Evolutionary conservation across 1,140 invertebrate genomes (phyloP).

Genomic region (Plectus sambesii): DNA sequence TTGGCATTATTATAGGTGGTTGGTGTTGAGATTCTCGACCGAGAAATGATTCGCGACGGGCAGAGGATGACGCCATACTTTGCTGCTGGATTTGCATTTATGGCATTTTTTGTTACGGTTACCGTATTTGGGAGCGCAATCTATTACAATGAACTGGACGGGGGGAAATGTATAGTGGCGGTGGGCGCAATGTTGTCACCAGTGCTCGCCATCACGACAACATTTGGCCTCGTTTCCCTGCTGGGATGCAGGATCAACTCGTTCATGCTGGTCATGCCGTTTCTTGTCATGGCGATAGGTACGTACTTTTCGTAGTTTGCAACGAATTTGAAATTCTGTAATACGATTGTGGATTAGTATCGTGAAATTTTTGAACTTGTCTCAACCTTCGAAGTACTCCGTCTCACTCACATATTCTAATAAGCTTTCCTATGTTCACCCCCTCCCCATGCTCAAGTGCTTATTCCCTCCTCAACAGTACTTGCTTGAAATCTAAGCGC

Average conservation of each 20-base stretch:
- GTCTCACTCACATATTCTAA: too few species aligned
- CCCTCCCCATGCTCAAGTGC: too few species aligned
- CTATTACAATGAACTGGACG: conserved; percentile 28
- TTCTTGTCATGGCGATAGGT: conserved; percentile 38
- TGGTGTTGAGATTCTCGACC: conserved; percentile 33
- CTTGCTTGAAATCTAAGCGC: too few species aligned
- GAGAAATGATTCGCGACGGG: conserved; percentile 38
- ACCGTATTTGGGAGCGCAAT: conserved; percentile 21
- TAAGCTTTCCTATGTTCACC: too few species aligned
- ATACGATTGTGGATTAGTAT: too few species aligned
- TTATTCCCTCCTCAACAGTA: too few species aligned
- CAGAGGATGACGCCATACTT: conserved; percentile 36
- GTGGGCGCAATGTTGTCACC: conserved; percentile 28
- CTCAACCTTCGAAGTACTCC: too few species aligned
- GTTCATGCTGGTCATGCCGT: conserved; percentile 39
- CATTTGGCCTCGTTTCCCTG: conserved; percentile 32
- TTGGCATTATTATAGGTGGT: too few species aligned
- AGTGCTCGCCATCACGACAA: conserved; percentile 27
- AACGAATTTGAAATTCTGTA: too few species aligned
- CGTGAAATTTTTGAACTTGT: too few species aligned
- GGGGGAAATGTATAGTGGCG: conserved; percentile 28
- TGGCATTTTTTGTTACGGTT: conserved; percentile 29
- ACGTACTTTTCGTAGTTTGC: too few species aligned
- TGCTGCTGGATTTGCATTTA: conserved; percentile 32
- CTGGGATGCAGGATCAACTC: conserved; percentile 35